Conservation (phyloP, 2,113 vertebrate species). For the Benitochromis conjunctus region DNA sequence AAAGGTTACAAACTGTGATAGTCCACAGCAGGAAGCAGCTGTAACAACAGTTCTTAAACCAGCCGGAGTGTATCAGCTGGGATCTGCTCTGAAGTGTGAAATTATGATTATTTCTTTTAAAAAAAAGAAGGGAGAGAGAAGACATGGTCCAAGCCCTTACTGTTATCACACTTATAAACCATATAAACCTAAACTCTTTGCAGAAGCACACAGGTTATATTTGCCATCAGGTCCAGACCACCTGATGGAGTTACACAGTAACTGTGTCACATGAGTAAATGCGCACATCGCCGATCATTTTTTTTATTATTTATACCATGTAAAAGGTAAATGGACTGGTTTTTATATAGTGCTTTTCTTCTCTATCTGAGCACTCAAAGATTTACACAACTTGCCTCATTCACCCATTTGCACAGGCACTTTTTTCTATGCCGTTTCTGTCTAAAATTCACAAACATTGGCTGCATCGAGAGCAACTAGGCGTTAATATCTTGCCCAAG, state of each 20-base stretch:
- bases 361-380: background rate
- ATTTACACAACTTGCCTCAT: background rate
- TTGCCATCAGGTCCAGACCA: background rate
- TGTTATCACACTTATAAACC: background rate
- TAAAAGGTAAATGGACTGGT: background rate
- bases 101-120: background rate
- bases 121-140: accelerated
- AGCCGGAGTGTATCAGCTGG: background rate
- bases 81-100: background rate
- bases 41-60: background rate
- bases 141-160: background rate
- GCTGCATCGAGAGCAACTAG: no score
- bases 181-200: background rate
- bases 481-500: no score
- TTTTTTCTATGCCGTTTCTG: no score
- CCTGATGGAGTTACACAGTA: background rate
- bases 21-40: background rate
- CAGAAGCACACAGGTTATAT: background rate
- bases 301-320: background rate
- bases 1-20: background rate
- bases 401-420: background rate
- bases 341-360: background rate
- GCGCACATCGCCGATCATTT: background rate
- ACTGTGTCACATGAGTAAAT: background rate
- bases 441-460: no score